Evolutionary conservation across 2,797 vertebrate species (phyloP).

Genomic region (Myripristis murdjan): DNA sequence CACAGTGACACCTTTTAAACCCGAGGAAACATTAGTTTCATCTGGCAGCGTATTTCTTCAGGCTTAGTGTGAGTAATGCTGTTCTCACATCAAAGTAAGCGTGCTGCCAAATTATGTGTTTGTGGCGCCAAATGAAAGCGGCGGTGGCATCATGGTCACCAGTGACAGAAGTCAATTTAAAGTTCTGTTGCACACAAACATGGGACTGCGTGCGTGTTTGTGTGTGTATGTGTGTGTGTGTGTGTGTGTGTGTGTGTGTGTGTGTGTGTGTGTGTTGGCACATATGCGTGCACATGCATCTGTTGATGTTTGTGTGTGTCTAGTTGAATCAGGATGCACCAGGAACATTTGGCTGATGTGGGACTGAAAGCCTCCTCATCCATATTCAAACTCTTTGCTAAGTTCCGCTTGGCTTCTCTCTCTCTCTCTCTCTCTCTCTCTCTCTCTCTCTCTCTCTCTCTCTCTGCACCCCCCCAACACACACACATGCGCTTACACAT

Average conservation of each 20-base stretch:
- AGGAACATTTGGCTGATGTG: slow-evolving; percentile 71
- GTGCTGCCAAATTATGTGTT: slow-evolving; percentile 60
- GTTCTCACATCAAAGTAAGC: slow-evolving; percentile 59
- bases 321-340: slow-evolving; percentile 57
- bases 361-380: slow-evolving; percentile 73
- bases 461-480: slow-evolving; percentile 24
- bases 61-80: slow-evolving; percentile 56
- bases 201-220: slow-evolving; percentile 1
- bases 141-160: slow-evolving; percentile 56
- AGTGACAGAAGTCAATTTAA: slow-evolving; percentile 76
- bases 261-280: background rate
- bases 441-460: too few species aligned
- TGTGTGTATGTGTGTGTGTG: background rate
- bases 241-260: background rate
- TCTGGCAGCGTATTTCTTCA: slow-evolving; percentile 60
- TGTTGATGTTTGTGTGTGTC: slow-evolving; percentile 58
- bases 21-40: slow-evolving; percentile 47
- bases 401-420: slow-evolving; percentile 69
- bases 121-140: slow-evolving; percentile 62
- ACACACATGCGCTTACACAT: slow-evolving; percentile 42
- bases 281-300: slow-evolving; percentile 4
- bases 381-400: slow-evolving; percentile 70
- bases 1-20: slow-evolving; percentile 39
- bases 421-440: background rate
- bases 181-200: slow-evolving; percentile 57